A percentile compares a stretch with the other conserved stretches of the same genome.
Evolutionary conservation across 2,113 vertebrate species (phyloP).

Genomic region (Polyodon spathula): DNA sequence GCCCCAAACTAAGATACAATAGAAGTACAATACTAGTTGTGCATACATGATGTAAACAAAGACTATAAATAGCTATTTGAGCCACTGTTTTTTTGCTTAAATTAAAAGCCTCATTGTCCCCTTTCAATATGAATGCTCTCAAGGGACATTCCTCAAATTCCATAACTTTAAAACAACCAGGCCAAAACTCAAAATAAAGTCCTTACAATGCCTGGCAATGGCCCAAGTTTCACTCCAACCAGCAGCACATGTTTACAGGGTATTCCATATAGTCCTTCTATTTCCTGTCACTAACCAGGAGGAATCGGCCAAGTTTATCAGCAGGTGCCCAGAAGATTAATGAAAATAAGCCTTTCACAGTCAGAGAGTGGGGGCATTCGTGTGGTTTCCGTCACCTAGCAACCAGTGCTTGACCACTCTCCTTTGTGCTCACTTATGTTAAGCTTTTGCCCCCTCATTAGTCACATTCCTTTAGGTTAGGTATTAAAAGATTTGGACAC

Average conservation of each 20-base stretch:
- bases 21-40: no score
- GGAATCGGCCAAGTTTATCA: slow-evolving; percentile 27
- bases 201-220: slow-evolving; percentile 36
- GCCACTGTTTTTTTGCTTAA: no score
- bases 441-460: slow-evolving; percentile 60
- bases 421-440: slow-evolving; percentile 58
- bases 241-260: slow-evolving; percentile 8
- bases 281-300: slow-evolving; percentile 27
- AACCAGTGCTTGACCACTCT: slow-evolving; percentile 59
- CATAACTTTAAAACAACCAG: slow-evolving; percentile 45
- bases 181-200: slow-evolving; percentile 56
- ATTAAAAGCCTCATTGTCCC: no score
- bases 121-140: slow-evolving; percentile 17
- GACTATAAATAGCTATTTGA: no score
- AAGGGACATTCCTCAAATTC: slow-evolving; percentile 60
- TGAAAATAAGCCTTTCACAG: slow-evolving; percentile 54
- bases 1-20: no score
- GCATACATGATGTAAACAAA: no score
- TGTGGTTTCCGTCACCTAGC: slow-evolving; percentile 62
- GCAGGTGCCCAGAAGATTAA: slow-evolving; percentile 57
- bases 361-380: slow-evolving; percentile 53
- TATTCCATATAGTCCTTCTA: slow-evolving; percentile 31
- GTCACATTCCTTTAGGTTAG: slow-evolving; percentile 58
- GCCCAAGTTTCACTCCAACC: slow-evolving; percentile 47
- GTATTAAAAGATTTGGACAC: slow-evolving; percentile 69